A percentile compares a stretch with the other conserved stretches of the same genome.
Evolutionary conservation across 2,113 vertebrate genomes (phyloP).

Genomic region (Vireo altiloquus): DNA sequence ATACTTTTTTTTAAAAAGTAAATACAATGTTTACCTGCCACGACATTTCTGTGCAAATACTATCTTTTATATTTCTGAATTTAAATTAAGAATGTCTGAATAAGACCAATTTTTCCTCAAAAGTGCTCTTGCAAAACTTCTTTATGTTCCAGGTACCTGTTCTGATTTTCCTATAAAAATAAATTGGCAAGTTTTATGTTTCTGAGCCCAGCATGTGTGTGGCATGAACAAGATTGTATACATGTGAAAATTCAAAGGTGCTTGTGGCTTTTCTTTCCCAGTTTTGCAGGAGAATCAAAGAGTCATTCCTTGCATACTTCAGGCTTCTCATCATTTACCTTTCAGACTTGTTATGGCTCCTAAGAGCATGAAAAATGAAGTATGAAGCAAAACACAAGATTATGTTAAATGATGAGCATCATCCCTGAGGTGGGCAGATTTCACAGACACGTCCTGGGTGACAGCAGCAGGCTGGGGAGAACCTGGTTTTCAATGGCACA

Average conservation of each 20-base stretch:
- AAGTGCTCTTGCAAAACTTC: neutral
- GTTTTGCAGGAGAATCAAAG: neutral
- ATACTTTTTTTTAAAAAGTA: neutral
- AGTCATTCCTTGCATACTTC: neutral
- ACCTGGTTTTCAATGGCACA: neutral
- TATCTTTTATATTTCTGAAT: neutral
- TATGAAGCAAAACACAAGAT: neutral
- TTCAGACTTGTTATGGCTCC: neutral
- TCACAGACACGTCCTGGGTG: neutral
- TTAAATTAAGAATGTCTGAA: neutral
- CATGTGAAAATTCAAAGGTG: neutral
- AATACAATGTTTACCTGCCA: neutral
- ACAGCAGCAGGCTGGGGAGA: neutral
- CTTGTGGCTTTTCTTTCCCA: neutral
- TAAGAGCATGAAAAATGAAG: neutral
- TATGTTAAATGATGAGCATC: neutral
- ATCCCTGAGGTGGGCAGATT: neutral
- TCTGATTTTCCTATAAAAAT: neutral
- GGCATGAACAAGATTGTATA: neutral
- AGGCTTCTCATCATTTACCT: neutral
- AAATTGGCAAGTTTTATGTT: neutral
- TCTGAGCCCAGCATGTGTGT: neutral
- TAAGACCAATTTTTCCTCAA: neutral
- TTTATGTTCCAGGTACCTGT: neutral
- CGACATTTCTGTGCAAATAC: neutral